Percentiles rank a stretch among this genome's conserved stretches.
phyloP scores from a whole-genome alignment of 1,140 invertebrate genomes.

The Tetramorium parvispinum region DNA sequence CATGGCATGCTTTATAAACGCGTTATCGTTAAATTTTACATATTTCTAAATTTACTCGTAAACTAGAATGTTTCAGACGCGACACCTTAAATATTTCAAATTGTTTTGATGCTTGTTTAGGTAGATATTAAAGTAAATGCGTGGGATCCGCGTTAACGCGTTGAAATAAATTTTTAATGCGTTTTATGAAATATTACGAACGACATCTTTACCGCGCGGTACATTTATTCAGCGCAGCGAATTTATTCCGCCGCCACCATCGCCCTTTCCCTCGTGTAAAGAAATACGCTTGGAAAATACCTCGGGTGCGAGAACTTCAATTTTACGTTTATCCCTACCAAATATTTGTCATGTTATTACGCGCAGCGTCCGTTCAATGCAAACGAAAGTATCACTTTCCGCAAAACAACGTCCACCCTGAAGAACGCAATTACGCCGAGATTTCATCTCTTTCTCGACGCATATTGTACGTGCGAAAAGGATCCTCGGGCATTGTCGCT shows the following conservation, averaged over 20 bases:
- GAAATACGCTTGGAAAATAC: slow-evolving; percentile 52
- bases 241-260: slow-evolving; percentile 30
- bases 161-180: slow-evolving; percentile 41
- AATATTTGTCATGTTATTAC: slow-evolving; percentile 46
- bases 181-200: slow-evolving; percentile 34
- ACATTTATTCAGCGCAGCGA: slow-evolving; percentile 23
- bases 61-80: background rate
- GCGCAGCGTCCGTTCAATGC: background rate
- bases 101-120: background rate
- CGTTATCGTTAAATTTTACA: background rate
- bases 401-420: background rate
- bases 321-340: slow-evolving; percentile 48
- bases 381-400: slow-evolving; percentile 3
- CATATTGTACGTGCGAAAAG: background rate
- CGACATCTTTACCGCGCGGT: slow-evolving; percentile 19
- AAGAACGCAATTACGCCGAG: slow-evolving; percentile 12
- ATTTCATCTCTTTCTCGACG: slow-evolving; percentile 19
- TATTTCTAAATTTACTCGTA: background rate
- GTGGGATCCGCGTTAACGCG: slow-evolving; percentile 1
- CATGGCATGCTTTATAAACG: background rate
- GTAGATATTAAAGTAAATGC: background rate
- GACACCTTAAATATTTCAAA: background rate
- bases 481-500: slow-evolving; percentile 18
- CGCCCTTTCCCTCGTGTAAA: slow-evolving; percentile 8
- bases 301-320: slow-evolving; percentile 27